These are phyloP conservation scores for Epizoanthus rinbou DNA, from an alignment of 92 coral and sea anemone species.

Conservation along the genomic window DNA sequence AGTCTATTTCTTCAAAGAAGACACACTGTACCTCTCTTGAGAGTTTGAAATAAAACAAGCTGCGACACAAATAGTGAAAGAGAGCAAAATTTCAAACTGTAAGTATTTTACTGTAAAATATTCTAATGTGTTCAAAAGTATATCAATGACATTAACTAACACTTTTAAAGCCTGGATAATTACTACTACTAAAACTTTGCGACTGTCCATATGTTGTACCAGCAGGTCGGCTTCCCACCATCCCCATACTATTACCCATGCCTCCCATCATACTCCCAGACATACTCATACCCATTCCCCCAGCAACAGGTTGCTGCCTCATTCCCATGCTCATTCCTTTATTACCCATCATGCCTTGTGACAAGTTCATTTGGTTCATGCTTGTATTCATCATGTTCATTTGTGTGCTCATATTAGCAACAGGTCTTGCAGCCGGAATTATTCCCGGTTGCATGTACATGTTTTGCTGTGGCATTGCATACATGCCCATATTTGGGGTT, in stretches of 20 bases:
- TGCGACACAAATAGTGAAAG: not conserved
- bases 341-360: slow-evolving; percentile 47
- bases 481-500: slow-evolving; percentile 59
- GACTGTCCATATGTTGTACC: slow-evolving; percentile 64
- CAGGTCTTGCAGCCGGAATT: slow-evolving; percentile 44
- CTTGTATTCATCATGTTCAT: slow-evolving; percentile 50
- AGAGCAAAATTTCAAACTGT: not conserved
- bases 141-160: slow-evolving; percentile 59
- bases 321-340: slow-evolving; percentile 63
- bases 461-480: slow-evolving; percentile 60
- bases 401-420: slow-evolving; percentile 58
- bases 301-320: slow-evolving; percentile 59
- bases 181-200: slow-evolving; percentile 66
- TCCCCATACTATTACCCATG: slow-evolving; percentile 39
- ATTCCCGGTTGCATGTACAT: slow-evolving; percentile 47
- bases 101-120: not conserved
- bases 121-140: not conserved
- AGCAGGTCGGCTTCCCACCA: slow-evolving; percentile 56
- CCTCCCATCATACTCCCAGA: slow-evolving; percentile 43
- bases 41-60: not conserved
- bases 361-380: slow-evolving; percentile 74
- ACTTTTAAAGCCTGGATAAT: slow-evolving; percentile 77
- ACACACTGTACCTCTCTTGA: not conserved
- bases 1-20: too few relatives aligned
- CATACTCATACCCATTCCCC: slow-evolving; percentile 54